Percentiles rank a stretch among this genome's conserved stretches.
These are phyloP conservation scores for Heterotilapia buettikoferi DNA, from an alignment of 2,113 vertebrate genomes.

Conservation along the genomic window DNA sequence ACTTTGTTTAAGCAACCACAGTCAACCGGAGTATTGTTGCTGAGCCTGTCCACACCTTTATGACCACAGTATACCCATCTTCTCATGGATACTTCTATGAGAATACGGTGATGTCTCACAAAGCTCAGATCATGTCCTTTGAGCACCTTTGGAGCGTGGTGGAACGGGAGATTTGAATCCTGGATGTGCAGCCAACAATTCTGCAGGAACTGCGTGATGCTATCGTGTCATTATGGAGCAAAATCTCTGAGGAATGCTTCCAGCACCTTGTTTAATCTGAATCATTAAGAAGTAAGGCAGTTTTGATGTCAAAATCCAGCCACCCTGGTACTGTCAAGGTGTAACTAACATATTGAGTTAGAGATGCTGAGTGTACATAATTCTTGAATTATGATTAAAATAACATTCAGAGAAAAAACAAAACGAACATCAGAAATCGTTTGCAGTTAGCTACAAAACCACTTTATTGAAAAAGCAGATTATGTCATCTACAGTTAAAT, in stretches of 20 bases:
- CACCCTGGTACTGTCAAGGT: neutral
- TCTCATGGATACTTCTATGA: neutral
- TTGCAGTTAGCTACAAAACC: slow-evolving; percentile 82
- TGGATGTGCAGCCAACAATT: neutral
- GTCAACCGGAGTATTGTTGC: neutral
- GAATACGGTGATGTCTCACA: neutral
- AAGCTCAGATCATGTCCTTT: neutral
- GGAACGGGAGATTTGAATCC: neutral
- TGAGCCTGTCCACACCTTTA: neutral
- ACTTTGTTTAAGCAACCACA: neutral
- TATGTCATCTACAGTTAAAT: slow-evolving; percentile 93
- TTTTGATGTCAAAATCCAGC: neutral
- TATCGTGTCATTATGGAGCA: accelerated
- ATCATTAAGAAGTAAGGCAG: neutral
- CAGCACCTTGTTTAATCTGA: neutral
- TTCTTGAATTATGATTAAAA: neutral
- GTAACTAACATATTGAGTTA: neutral
- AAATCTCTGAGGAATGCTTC: neutral
- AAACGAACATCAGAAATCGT: neutral
- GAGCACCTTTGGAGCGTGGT: neutral
- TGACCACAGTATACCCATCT: neutral
- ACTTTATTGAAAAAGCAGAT: slow-evolving; percentile 91
- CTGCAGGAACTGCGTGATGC: accelerated
- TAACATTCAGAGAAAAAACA: neutral
- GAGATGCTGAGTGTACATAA: neutral